Percentiles rank a stretch among this genome's conserved stretches.
Conservation (phyloP, 2,113 vertebrate species). For the Onychorhynchus coronatus region DNA sequence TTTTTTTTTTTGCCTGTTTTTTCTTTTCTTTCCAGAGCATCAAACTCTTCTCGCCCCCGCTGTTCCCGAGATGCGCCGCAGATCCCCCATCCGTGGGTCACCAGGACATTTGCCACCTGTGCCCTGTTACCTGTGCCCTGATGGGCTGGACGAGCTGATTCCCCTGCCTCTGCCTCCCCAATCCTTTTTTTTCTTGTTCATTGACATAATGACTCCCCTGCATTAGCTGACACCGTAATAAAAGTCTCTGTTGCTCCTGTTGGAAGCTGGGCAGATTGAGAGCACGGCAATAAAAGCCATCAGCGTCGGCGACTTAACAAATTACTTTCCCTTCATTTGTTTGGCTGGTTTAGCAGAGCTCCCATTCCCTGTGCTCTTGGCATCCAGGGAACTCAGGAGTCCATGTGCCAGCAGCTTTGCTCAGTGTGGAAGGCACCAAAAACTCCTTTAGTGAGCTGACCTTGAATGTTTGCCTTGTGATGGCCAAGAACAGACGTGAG, state of each 20-base stretch:
- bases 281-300: not conserved
- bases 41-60: not conserved
- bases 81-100: not conserved
- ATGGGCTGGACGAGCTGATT: not conserved
- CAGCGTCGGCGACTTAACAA: not conserved
- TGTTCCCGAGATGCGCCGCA: not conserved
- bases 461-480: not conserved
- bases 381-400: not conserved
- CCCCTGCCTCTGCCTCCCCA: not conserved
- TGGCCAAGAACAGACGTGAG: not conserved
- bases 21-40: not conserved
- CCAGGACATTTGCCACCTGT: not conserved
- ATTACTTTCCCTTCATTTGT: not conserved
- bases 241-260: not conserved
- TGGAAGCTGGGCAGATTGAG: not conserved
- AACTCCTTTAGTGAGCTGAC: not conserved
- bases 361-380: not conserved
- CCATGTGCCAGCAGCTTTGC: not conserved
- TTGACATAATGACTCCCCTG: slow-evolving; percentile 32
- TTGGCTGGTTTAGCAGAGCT: not conserved
- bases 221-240: not conserved
- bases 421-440: not conserved
- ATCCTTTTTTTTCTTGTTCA: slow-evolving; percentile 22
- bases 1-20: not conserved
- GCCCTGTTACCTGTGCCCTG: not conserved